A percentile compares a stretch with the other conserved stretches of the same genome.
phyloP scores from a whole-genome alignment of 2,797 vertebrate species.

The Hoplostethus mediterraneus region DNA sequence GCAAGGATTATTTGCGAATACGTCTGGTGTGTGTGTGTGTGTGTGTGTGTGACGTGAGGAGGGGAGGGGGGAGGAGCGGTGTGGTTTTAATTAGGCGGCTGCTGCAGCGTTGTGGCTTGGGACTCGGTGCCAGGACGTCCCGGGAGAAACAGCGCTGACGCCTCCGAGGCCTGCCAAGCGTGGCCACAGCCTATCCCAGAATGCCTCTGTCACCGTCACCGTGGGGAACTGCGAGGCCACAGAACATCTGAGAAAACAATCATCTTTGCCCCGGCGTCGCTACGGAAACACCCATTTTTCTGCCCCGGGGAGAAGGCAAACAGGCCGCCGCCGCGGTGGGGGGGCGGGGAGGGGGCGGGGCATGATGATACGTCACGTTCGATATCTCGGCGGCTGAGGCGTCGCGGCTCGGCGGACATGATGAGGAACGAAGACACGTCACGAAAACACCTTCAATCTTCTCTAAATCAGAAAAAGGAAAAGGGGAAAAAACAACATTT shows the following conservation, averaged over 20 bases:
- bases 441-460: background rate
- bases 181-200: conserved; percentile 82
- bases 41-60: conserved; percentile 28
- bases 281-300: conserved; percentile 50
- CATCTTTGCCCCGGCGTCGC: conserved; percentile 54
- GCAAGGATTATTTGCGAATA: conserved; percentile 49
- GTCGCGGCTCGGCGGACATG: conserved; percentile 1
- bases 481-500: background rate
- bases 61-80: conserved; percentile 38
- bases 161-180: conserved; percentile 86
- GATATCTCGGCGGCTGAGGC: conserved; percentile 4
- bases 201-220: conserved; percentile 82
- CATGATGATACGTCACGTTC: conserved; percentile 43
- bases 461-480: background rate
- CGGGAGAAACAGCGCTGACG: conserved; percentile 87
- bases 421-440: background rate
- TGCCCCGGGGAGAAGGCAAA: conserved; percentile 32
- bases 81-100: conserved; percentile 85
- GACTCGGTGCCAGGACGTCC: conserved; percentile 85
- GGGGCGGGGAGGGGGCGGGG: background rate
- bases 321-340: conserved; percentile 12
- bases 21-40: conserved; percentile 12
- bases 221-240: conserved; percentile 76
- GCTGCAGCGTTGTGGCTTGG: conserved; percentile 83
- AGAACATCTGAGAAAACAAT: conserved; percentile 88